Evolutionary conservation across 35 echinoderm and acorn worm species (phyloP).

Genomic region (Chiridota heheva): DNA sequence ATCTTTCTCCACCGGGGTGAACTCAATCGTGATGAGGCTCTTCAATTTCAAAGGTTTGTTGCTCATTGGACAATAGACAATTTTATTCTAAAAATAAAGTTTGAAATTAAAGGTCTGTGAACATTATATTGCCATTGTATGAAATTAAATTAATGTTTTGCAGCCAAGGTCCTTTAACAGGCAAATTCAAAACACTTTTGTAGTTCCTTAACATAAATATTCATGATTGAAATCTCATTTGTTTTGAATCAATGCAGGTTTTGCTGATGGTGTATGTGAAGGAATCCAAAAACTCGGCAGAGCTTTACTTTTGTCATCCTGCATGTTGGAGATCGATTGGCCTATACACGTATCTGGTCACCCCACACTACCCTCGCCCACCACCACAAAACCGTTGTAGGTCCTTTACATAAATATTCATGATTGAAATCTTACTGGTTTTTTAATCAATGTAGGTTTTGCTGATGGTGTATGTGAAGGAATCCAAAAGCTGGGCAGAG

Average conservation of each 20-base stretch:
- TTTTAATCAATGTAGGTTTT: conserved; percentile 73
- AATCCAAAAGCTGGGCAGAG: conserved; percentile 95
- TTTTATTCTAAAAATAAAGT: conserved; percentile 67
- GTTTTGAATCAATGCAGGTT: conserved; percentile 77
- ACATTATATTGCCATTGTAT: neutral
- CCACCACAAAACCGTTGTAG: too few species aligned
- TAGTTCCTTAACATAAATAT: too few species aligned
- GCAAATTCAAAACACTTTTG: too few species aligned
- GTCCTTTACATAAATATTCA: too few species aligned
- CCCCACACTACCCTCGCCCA: too few species aligned
- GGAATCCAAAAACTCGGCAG: conserved; percentile 98
- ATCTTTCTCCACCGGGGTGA: conserved; percentile 68
- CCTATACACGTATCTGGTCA: too few species aligned
- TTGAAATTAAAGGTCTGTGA: neutral
- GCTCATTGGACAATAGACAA: conserved; percentile 94
- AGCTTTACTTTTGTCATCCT: conserved; percentile 36
- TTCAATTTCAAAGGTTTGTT: conserved; percentile 84
- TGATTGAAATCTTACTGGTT: conserved; percentile 97
- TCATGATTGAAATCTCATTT: too few species aligned
- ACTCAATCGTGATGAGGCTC: conserved; percentile 71
- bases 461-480: conserved; percentile 86
- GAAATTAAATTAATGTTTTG: neutral
- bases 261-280: conserved; percentile 79
- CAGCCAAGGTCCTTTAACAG: neutral
- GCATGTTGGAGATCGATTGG: conserved; percentile 20